These are phyloP conservation scores for Alouatta palliata DNA, from an alignment of 2,113 vertebrate species.

Conservation along the genomic window DNA sequence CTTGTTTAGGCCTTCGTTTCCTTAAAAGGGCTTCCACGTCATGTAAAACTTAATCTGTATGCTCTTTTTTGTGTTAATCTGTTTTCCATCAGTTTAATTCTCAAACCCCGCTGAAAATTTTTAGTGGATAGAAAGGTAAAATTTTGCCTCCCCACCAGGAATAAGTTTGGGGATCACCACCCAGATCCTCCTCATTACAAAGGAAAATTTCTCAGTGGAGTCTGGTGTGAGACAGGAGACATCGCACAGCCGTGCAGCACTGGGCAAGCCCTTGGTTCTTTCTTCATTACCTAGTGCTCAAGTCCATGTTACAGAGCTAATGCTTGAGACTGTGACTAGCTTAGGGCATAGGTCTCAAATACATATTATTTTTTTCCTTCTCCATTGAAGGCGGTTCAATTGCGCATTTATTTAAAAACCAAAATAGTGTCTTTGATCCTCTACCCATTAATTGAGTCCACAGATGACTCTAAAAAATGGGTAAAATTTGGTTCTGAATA, in stretches of 20 bases:
- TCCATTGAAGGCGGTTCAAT: not conserved
- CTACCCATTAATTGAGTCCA: not conserved
- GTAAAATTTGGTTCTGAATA: not conserved
- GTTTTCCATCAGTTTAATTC: not conserved
- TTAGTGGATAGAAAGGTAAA: not conserved
- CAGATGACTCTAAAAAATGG: not conserved
- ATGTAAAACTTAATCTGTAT: not conserved
- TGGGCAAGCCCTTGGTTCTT: not conserved
- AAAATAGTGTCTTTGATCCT: not conserved
- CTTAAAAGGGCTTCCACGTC: not conserved
- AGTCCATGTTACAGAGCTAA: not conserved
- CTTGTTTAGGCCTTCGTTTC: not conserved
- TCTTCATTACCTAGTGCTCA: not conserved
- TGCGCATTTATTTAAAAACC: not conserved
- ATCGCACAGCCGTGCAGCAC: not conserved
- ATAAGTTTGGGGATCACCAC: accelerated
- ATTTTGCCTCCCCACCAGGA: accelerated
- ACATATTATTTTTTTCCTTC: not conserved
- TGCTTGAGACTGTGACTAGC: not conserved
- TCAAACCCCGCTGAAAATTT: not conserved
- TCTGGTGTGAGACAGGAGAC: not conserved
- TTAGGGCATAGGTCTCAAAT: too few species aligned
- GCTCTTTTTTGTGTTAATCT: not conserved
- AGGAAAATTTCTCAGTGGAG: not conserved
- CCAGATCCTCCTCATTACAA: accelerated